Conservation (phyloP, 1,140 invertebrate genomes). For the Drosophila willistoni region DNA sequence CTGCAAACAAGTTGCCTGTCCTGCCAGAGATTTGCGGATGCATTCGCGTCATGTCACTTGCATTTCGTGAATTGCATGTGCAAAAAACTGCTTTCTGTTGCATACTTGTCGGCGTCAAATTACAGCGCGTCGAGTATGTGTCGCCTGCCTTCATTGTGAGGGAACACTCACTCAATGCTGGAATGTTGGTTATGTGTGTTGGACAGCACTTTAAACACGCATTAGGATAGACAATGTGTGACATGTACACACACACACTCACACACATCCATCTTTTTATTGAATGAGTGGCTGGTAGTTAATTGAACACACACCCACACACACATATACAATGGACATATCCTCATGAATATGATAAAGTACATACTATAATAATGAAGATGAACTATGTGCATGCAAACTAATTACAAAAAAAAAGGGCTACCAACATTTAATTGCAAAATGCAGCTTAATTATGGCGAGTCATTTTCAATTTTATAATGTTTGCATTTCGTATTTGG, state of each 20-base stretch:
- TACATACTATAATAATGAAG: background rate
- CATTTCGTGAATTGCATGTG: constrained; percentile 77
- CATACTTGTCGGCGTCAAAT: constrained; percentile 74
- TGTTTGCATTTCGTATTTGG: too few species aligned
- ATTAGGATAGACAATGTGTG: constrained; percentile 25
- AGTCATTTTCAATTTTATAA: too few species aligned
- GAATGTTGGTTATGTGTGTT: constrained; percentile 25
- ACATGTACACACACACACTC: background rate
- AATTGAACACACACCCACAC: constrained; percentile 3
- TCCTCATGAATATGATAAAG: background rate
- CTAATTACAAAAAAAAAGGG: too few species aligned
- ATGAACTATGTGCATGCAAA: background rate
- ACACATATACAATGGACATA: background rate
- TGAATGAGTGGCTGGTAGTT: constrained; percentile 3
- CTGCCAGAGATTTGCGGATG: constrained; percentile 2
- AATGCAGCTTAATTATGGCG: too few species aligned
- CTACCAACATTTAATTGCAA: too few species aligned
- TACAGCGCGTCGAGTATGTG: constrained; percentile 58
- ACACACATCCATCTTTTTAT: too few species aligned
- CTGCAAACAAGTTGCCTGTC: background rate
- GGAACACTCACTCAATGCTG: constrained; percentile 5
- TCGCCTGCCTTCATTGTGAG: constrained; percentile 27
- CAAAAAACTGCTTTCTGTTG: constrained; percentile 56
- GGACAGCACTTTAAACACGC: constrained; percentile 38
- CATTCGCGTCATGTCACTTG: constrained; percentile 46